Evolutionary conservation across 2,113 vertebrate genomes (phyloP).

Genomic region (Sakesphorus luctuosus): DNA sequence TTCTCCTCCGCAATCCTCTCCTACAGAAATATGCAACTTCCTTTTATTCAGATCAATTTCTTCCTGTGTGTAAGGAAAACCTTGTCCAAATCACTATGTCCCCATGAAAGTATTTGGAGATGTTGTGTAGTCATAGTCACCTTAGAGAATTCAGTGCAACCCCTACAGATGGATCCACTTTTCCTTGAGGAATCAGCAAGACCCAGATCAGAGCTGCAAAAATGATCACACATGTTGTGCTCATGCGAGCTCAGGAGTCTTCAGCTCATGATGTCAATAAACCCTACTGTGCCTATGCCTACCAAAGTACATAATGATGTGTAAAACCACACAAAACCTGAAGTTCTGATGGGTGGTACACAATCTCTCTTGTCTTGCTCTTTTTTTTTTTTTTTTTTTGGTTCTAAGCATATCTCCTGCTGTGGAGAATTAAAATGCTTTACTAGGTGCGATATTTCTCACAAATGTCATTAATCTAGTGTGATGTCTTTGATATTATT

Average conservation of each 20-base stretch:
- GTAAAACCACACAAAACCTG: not conserved
- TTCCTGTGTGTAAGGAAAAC: not conserved
- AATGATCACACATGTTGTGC: not conserved
- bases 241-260: not conserved
- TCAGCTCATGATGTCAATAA: not conserved
- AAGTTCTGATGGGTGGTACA: not conserved
- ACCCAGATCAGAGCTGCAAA: not conserved
- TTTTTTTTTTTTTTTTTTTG: too few relatives aligned
- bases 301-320: not conserved
- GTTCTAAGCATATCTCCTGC: not conserved
- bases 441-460: not conserved
- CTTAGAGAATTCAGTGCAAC: not conserved
- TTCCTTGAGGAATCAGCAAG: not conserved
- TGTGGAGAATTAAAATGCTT: not conserved
- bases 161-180: not conserved
- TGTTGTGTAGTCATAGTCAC: not conserved
- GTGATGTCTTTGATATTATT: not conserved
- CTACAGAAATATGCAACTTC: not conserved
- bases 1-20: not conserved
- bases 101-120: not conserved
- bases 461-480: not conserved
- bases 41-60: not conserved
- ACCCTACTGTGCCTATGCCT: accelerated
- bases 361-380: not conserved
- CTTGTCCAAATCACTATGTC: not conserved